Conservation (phyloP, 2,797 vertebrate genomes). For the Ammospiza maritima region DNA sequence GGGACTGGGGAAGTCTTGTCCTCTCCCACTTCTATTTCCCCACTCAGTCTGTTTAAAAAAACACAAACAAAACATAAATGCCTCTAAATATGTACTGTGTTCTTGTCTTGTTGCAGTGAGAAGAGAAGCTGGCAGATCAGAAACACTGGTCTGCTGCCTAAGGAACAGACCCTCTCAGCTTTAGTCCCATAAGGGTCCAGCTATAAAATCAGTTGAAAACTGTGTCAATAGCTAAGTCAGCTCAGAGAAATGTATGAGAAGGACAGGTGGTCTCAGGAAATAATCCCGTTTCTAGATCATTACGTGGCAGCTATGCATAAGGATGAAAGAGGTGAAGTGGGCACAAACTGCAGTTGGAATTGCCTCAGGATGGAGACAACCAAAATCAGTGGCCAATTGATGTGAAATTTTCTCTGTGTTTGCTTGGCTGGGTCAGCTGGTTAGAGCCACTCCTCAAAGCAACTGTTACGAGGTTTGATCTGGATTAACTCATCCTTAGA, state of each 20-base stretch:
- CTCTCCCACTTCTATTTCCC: conserved; percentile 61
- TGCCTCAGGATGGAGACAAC: conserved; percentile 1
- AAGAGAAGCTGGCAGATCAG: conserved; percentile 54
- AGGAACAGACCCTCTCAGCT: conserved; percentile 31
- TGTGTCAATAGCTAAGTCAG: conserved; percentile 2
- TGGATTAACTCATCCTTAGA: conserved; percentile 75
- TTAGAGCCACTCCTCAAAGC: conserved; percentile 38
- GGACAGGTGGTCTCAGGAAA: conserved; percentile 74
- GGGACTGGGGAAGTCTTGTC: conserved; percentile 68
- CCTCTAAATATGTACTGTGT: conserved; percentile 63
- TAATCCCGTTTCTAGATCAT: conserved; percentile 72
- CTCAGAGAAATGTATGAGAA: conserved; percentile 49
- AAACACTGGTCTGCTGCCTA: conserved; percentile 23
- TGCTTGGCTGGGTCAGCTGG: conserved; percentile 39
- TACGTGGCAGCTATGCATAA: conserved; percentile 70
- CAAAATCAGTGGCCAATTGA: background rate
- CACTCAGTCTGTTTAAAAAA: conserved; percentile 14
- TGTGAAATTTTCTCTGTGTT: background rate
- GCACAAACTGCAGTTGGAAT: background rate
- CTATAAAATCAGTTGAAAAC: conserved; percentile 44
- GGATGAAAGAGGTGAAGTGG: conserved; percentile 55
- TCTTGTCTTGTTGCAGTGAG: conserved; percentile 63
- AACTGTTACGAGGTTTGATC: conserved; percentile 43
- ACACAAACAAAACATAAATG: conserved; percentile 30
- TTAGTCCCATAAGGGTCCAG: conserved; percentile 22